Base-by-base conservation (phyloP, 2,797 vertebrate genomes). In the Tiaroga cobitis region DNA sequence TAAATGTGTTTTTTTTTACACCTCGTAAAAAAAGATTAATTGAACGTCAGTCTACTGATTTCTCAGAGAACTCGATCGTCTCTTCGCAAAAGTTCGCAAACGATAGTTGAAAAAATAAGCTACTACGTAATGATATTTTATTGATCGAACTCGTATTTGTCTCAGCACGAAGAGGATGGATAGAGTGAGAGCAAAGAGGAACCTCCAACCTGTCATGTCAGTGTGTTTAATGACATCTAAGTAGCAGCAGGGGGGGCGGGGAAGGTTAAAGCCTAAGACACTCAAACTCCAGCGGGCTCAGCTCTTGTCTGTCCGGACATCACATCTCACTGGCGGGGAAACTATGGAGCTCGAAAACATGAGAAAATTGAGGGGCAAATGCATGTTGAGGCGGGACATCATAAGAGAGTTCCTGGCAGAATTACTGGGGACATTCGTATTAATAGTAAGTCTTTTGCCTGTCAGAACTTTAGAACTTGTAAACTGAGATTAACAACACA, bases 391-490 rank as follows among this genome's bases (percentile, higher is more conserved):
- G 93, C 96, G 93, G 92, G 90, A 92, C 88, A 89, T 97, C 90
- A 91, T 94, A 84, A 98, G 96, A 95, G 97, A 98, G 95, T 97
- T 95, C 13, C 91, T 99, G 85, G 96, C 97, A 0, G 98, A 99
- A 91, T 96, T 98, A 93, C 94, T 99, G 90, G 98, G 97, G 85
- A 99, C 97, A 41, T 97, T 97, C 91, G 91, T 98, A 88, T 72
- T 99, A 93, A 96, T 99, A 88, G 98, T 99, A 95, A 99, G 67
- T 75, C 85, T 91, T 69, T 54, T 11, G 16, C 21, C 73, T 72
- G 63, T 81, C 76, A 32, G 43, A 46, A 43, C 5, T 67, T 74
- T 5, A 56, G 8, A 70, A 46, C 18, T 2, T 39, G n/a, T 54
- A 37, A 72, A 79, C 6, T 49, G 7, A 65, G 11, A 41, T 7